Evolutionary conservation across 1,140 invertebrate genomes (phyloP), one percentile per base, ranked within the genome.

Genomic region (Halyomorpha halys): DNA sequence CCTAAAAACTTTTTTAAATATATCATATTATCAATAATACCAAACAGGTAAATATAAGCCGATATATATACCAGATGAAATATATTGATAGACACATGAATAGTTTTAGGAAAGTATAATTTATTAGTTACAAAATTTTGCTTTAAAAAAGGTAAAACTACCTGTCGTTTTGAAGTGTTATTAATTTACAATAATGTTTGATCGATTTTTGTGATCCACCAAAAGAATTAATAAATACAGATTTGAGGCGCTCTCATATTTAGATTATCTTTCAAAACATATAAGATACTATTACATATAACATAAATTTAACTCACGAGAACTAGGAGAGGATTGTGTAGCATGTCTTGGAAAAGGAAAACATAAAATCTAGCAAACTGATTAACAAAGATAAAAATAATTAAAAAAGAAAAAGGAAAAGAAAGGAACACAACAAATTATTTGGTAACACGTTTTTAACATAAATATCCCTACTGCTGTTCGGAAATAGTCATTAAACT

Each of bases 401-500:
- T 39, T 11, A 39, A 39, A 8, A 49, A 18, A 49, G 21, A 21
- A 49, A 49, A 18, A 49, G 14, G 14, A 49, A n/a, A 6, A 13
- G n/a, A n/a, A 49, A 49, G 47, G 47, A 49, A 49, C 47, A 49
- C 47, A 49, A 49, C 47, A 49, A 49, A 18, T 19, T 49, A 49
- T 49, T 49, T 49, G 47, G 47, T 49, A 49, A 49, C 47, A 49
- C 47, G n/a, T 49, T 49, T 49, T n/a, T n/a, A 49, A 19, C n/a
- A 49, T 49, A 49, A 19, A 49, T 49, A 49, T 49, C 9, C 47
- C 34, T 49, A 49, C 47, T 18, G 21, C 21, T 49, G 47, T 49
- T 49, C 11, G 11, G 47, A 18, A 49, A 49, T 49, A 47, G 45
- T 47, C 45, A 49, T 49, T 18, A 19, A 18, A 49, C 21, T 49